A percentile compares a stretch with the other conserved stretches of the same genome.
These are phyloP conservation scores for Nyctalus aviator DNA, from an alignment of 2,797 vertebrate species.

Conservation along the genomic window DNA sequence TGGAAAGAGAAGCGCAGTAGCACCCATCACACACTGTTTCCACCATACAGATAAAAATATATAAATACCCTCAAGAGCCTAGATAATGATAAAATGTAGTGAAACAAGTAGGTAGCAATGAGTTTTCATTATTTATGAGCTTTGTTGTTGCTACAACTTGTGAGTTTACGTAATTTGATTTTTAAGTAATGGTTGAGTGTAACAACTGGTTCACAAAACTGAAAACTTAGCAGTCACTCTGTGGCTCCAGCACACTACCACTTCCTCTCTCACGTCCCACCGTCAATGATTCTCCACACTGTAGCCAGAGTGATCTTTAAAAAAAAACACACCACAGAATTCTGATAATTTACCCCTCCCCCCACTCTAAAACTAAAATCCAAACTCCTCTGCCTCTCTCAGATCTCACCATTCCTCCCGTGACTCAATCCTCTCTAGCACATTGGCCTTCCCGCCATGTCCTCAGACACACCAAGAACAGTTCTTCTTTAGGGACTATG, in stretches of 20 bases:
- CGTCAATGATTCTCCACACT: not conserved
- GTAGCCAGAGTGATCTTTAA: not conserved
- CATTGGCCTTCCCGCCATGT: not conserved
- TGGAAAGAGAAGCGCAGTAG: not conserved
- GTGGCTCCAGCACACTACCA: not conserved
- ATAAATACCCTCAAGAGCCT: not conserved
- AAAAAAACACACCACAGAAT: not conserved
- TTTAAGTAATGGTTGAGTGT: constrained; percentile 33
- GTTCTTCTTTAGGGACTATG: not conserved
- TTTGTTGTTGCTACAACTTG: not conserved
- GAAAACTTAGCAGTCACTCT: not conserved
- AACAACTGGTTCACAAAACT: not conserved
- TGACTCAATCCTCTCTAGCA: not conserved
- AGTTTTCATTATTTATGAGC: not conserved
- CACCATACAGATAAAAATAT: not conserved
- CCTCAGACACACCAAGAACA: not conserved
- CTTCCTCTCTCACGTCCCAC: not conserved
- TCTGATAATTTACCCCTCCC: not conserved
- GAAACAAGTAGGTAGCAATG: not conserved
- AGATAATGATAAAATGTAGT: not conserved
- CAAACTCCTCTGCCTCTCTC: not conserved
- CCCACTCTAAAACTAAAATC: not conserved
- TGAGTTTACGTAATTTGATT: not conserved
- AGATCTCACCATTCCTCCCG: not conserved
- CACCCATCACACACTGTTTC: not conserved